Base-by-base conservation (phyloP, 2,797 vertebrate species). In the Crenuchus spilurus region DNA sequence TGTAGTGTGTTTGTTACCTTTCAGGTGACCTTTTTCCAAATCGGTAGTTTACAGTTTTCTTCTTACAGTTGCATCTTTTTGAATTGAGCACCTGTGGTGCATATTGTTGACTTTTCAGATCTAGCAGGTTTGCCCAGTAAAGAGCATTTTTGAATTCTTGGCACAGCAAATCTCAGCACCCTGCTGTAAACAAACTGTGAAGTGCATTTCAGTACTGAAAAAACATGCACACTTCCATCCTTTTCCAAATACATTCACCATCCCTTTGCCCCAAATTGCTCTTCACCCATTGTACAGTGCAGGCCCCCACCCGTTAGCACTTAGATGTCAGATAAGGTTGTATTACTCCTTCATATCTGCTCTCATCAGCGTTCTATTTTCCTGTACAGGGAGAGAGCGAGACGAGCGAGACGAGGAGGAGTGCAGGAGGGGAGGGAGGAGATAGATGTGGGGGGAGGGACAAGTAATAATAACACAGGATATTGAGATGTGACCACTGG, bases 351-450 rank as follows among this genome's bases (percentile, higher is more conserved):
- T 78, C 58, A 71, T 71, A 60, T 76, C 70, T 64, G 67, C 22
- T 33, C 75, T 79, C 71, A 81, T 65, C 42, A 63, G 72, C 18
- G 64, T 60, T 81, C 80, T 24, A 33, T 37, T 83, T 81, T 82
- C 82, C 88, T 78, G 64, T 84, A 75, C 79, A 49, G 26, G 83
- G 82, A 30, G 37, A 52, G 46, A 20, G 22, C 18, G 28, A 46
- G 31, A 16, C 11, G 18, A 33, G n/a, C 61, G 62, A 28, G 52
- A 57, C n/a, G 60, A 68, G 20, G 52, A 70, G 49, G 55, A 72
- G 57, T 76, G 74, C 20, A 10, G 20, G 46, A 66, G 51, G 49
- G 72, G 20, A 26, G 49, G 3, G 48, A 9, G 33, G 10, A 37
- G 20, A 16, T 31, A 11, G 18, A 49, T 41, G 57, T 11, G 20